phyloP scores from a whole-genome alignment of 1,140 invertebrate genomes.

The Prorops nasuta region DNA sequence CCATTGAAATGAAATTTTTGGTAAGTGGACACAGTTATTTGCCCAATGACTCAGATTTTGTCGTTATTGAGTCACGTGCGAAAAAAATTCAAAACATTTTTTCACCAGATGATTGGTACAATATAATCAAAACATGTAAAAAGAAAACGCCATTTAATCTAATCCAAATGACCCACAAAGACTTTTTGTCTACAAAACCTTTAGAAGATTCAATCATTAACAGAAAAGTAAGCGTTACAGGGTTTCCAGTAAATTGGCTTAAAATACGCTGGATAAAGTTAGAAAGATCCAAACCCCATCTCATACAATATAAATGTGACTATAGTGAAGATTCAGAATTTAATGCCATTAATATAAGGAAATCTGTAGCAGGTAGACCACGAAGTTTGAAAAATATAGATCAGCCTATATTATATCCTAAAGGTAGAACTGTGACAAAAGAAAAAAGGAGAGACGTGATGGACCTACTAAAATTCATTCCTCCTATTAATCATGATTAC shows the following conservation, averaged over 20 bases:
- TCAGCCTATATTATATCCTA: conserved; percentile 18
- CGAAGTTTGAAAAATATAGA: conserved; percentile 20
- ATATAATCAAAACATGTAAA: conserved; percentile 20
- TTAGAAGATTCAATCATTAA: conserved; percentile 18
- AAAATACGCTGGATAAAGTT: conserved; percentile 16
- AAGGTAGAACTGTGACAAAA: conserved; percentile 21
- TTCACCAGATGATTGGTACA: conserved; percentile 17
- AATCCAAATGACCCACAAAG: conserved; percentile 20
- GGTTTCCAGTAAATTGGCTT: conserved; percentile 16
- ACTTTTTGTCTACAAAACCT: conserved; percentile 17
- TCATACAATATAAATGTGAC: conserved; percentile 21
- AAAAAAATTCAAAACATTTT: conserved; percentile 17
- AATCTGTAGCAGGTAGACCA: conserved; percentile 23
- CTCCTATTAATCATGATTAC: conserved; percentile 20
- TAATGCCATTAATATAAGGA: conserved; percentile 19
- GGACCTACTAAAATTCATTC: conserved; percentile 22
- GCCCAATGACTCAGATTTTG: conserved; percentile 19
- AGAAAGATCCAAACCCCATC: conserved; percentile 15
- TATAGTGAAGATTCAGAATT: conserved; percentile 21
- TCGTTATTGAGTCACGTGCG: conserved; percentile 12
- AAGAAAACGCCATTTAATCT: conserved; percentile 6
- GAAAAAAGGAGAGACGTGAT: conserved; percentile 22
- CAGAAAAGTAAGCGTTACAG: conserved; percentile 19
- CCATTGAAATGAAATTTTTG: conserved; percentile 21
- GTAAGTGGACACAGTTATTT: conserved; percentile 19